Evolutionary conservation across 2,797 vertebrate genomes (phyloP).

Genomic region (Ibycter americanus): DNA sequence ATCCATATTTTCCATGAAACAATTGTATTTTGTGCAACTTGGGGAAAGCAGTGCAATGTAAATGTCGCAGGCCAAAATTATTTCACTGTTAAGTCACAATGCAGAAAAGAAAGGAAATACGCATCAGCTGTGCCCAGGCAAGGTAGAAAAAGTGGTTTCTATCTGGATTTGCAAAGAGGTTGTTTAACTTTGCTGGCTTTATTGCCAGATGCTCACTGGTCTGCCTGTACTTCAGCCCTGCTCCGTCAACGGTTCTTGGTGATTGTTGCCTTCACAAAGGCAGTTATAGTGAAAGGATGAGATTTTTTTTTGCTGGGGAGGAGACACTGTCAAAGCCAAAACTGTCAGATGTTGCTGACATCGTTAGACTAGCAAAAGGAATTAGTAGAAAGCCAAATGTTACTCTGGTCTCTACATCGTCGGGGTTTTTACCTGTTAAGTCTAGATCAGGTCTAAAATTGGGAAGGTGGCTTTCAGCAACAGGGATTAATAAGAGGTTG

Average conservation of each 20-base stretch:
- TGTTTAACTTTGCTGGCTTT: neutral
- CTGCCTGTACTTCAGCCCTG: neutral
- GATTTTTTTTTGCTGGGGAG: neutral
- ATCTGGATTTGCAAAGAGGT: neutral
- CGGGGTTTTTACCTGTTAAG: neutral
- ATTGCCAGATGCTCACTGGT: neutral
- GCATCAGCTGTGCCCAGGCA: neutral
- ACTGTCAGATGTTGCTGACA: neutral
- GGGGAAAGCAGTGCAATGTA: neutral
- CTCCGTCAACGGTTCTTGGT: neutral
- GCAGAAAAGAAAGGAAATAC: neutral
- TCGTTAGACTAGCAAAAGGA: neutral
- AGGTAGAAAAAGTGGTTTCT: neutral
- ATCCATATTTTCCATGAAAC: neutral
- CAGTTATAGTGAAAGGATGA: neutral
- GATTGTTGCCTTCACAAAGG: neutral
- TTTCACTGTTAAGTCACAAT: neutral
- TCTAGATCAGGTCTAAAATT: neutral
- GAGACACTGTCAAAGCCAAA: neutral
- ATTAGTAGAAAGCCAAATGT: neutral
- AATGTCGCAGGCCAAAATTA: neutral
- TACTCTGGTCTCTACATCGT: neutral
- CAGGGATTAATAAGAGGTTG: neutral
- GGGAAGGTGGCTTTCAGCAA: neutral
- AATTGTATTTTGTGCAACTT: neutral